Base-by-base conservation (phyloP, 1,140 invertebrate species). In the Aradophagus sp. region DNA sequence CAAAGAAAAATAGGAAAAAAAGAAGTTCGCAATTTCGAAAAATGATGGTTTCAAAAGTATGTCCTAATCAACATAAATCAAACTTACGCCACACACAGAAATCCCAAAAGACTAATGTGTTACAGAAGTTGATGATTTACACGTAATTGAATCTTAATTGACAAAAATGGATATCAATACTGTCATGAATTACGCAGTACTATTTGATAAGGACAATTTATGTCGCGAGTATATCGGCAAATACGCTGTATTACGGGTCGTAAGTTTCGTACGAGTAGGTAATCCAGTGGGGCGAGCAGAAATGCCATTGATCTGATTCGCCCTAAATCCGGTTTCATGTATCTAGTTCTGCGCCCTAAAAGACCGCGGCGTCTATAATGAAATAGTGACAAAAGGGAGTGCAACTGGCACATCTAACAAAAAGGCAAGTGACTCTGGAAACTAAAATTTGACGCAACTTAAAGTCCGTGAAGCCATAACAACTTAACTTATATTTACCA, bases 361-460 rank as follows among this genome's bases (percentile, higher is more conserved):
- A 56, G 65, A 52, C 66, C 47, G 29, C 63, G 52, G 31, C 29
- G 20, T 47, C 61, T 58, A 59, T 44, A 39, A 69, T 36, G 50
- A 52, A 58, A 63, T 61, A 69, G 65, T 66, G 67, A 55, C 27
- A 56, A 70, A 66, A 72, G 50, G 44, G 61, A 73, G 48, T 32
- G 36, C 59, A 16, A 47, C 42, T 36, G 26, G 56, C 8, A 42
- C 50, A 61, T 48, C 42, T 8, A 27, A 36, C 45, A 61, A 47
- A 67, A 53, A 44, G 53, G 42, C 53, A 34, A 53, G 39, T 38
- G 16, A 29, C 73, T 75, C 76, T 77, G 78, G 74, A 78, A 78
- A 77, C 77, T 77, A 75, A 77, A 80, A 81, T 75, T 67, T 52
- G 78, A 70, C 77, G 78, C 76, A 77, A 79, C 78, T 78, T 73